phyloP scores from a whole-genome alignment of 1,140 invertebrate genomes.

The Platyscapa corneri region DNA sequence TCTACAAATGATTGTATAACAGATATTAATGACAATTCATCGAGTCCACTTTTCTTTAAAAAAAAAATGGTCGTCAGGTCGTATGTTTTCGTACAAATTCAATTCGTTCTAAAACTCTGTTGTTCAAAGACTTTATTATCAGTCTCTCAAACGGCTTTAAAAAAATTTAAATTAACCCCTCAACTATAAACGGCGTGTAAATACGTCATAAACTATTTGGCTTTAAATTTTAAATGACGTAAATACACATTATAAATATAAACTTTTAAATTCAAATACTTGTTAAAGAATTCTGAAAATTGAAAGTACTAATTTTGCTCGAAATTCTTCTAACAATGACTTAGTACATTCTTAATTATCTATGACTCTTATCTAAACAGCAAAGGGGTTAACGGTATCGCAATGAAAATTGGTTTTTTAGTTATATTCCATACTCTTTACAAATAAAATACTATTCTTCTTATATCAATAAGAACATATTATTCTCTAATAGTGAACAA shows the following conservation, averaged over 20 bases:
- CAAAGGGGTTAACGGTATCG: slow-evolving; percentile 24
- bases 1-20: slow-evolving; percentile 19
- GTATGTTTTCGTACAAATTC: slow-evolving; percentile 16
- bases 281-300: background rate
- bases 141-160: slow-evolving; percentile 21
- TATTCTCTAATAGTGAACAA: slow-evolving; percentile 39
- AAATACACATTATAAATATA: slow-evolving; percentile 1
- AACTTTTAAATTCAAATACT: background rate
- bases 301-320: background rate
- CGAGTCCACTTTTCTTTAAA: slow-evolving; percentile 6
- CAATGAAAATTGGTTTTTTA: slow-evolving; percentile 31
- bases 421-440: slow-evolving; percentile 32
- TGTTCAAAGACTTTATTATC: slow-evolving; percentile 25
- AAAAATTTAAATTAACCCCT: slow-evolving; percentile 26
- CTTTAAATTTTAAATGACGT: background rate
- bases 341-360: background rate
- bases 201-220: background rate
- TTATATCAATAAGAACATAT: slow-evolving; percentile 33
- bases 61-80: slow-evolving; percentile 23
- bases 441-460: slow-evolving; percentile 42
- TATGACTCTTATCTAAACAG: background rate
- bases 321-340: background rate
- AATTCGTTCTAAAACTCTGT: slow-evolving; percentile 38
- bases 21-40: slow-evolving; percentile 27
- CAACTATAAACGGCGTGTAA: background rate